phyloP scores from a whole-genome alignment of 2,888 invertebrate genomes.

The Clitarchus hookeri region DNA sequence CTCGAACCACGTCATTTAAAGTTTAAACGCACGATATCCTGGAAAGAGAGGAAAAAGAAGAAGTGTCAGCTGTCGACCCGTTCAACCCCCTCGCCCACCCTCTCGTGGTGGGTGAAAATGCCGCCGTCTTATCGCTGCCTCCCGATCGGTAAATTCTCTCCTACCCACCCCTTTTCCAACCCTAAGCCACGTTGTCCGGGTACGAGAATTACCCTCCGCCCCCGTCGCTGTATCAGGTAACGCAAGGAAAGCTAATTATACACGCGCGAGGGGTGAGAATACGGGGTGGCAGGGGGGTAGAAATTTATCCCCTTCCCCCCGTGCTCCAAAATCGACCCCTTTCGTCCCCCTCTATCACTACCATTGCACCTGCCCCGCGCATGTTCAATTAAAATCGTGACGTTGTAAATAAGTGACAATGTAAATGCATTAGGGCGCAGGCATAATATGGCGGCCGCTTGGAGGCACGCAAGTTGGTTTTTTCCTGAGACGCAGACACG shows the following conservation, averaged over 20 bases:
- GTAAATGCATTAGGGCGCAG: conserved; percentile 31
- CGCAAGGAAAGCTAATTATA: conserved; percentile 21
- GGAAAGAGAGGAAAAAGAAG: not conserved
- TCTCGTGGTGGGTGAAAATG: not conserved
- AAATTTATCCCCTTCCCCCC: not conserved
- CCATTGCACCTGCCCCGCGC: not conserved
- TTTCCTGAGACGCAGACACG: too few species aligned
- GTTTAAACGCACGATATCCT: not conserved
- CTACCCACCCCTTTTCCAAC: not conserved
- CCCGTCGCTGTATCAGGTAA: not conserved
- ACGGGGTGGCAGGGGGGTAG: not conserved
- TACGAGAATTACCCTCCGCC: not conserved
- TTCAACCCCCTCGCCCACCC: too few species aligned
- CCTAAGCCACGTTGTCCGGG: not conserved
- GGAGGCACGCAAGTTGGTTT: too few species aligned
- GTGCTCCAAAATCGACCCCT: not conserved
- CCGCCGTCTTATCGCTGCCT: not conserved
- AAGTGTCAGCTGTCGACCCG: too few species aligned
- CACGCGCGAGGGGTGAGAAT: not conserved
- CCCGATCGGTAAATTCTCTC: not conserved
- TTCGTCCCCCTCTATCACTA: not conserved
- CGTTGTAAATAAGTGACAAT: conserved; percentile 35
- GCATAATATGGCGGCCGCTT: not conserved
- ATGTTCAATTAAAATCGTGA: conserved; percentile 33
- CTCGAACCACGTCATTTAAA: not conserved